phyloP scores from a whole-genome alignment of 2,113 vertebrate genomes.

The Mus pahari region DNA sequence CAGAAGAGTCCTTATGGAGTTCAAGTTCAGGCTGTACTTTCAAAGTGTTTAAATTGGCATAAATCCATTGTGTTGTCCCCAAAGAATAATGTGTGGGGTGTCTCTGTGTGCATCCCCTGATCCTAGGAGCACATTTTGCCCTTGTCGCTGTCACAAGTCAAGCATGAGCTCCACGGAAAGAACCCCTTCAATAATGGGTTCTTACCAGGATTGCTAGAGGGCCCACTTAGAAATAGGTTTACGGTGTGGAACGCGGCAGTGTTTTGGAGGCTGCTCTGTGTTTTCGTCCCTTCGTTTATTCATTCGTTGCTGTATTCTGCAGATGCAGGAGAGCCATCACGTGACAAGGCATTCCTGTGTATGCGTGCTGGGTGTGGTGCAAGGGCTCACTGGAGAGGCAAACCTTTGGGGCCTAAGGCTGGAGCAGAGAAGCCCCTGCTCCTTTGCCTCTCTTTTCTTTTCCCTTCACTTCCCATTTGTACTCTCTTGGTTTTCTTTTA shows the following conservation, averaged over 20 bases:
- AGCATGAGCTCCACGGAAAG: background rate
- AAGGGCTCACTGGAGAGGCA: background rate
- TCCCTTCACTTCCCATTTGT: background rate
- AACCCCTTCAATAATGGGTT: background rate
- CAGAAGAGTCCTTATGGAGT: background rate
- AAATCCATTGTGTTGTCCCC: rapidly evolving
- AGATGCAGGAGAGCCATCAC: background rate
- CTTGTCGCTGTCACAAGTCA: background rate
- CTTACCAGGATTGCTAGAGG: background rate
- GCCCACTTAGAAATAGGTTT: constrained; percentile 7
- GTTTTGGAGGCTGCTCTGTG: background rate
- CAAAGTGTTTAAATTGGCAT: constrained; percentile 46
- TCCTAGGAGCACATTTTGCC: constrained; percentile 28
- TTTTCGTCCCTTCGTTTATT: background rate
- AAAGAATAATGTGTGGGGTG: background rate
- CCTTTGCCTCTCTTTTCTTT: background rate
- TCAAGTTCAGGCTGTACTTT: background rate
- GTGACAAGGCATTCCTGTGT: background rate
- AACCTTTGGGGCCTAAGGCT: background rate
- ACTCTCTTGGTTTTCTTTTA: background rate
- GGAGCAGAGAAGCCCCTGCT: background rate
- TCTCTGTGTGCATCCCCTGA: background rate
- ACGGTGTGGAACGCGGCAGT: background rate
- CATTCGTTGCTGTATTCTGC: background rate
- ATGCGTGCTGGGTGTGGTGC: background rate